Conservation (phyloP, 2,888 invertebrate genomes). For the Timandra comae region DNA sequence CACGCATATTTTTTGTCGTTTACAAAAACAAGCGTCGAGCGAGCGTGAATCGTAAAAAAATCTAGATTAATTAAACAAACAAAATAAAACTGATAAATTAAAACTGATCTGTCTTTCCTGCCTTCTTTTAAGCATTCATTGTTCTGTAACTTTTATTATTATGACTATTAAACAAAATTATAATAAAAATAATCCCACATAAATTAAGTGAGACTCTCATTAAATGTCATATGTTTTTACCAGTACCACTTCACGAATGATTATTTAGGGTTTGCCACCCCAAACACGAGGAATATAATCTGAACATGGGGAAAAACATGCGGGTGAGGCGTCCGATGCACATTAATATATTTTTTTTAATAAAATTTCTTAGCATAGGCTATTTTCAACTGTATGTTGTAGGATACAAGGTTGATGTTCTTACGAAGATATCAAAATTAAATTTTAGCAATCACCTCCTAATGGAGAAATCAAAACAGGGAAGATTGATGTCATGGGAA, state of each 20-base stretch:
- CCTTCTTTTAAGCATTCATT: too few relatives aligned
- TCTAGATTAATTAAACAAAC: too few relatives aligned
- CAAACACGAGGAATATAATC: slow-evolving; percentile 41
- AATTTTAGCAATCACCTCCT: slow-evolving; percentile 53
- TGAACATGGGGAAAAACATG: slow-evolving; percentile 52
- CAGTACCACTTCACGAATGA: slow-evolving; percentile 23
- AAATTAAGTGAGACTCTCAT: slow-evolving; percentile 13
- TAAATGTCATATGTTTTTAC: slow-evolving; percentile 12
- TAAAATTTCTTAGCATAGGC: slow-evolving; percentile 3
- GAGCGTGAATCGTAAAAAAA: too few relatives aligned
- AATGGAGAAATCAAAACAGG: slow-evolving; percentile 64
- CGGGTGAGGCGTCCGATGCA: slow-evolving; percentile 44
- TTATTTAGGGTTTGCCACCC: slow-evolving; percentile 48
- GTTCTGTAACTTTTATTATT: too few relatives aligned
- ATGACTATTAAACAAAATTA: too few relatives aligned
- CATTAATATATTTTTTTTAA: slow-evolving; percentile 41
- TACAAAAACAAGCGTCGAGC: too few relatives aligned
- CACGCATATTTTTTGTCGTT: too few relatives aligned
- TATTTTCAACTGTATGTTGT: slow-evolving; percentile 21
- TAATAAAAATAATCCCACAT: not conserved
- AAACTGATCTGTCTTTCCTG: too few relatives aligned
- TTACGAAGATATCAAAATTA: slow-evolving; percentile 2
- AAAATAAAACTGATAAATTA: too few relatives aligned
- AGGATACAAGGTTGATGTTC: slow-evolving; percentile 15
- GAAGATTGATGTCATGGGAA: slow-evolving; percentile 67